Percentiles rank a stretch among this genome's conserved stretches.
Evolutionary conservation across 2,113 vertebrate species (phyloP).

Genomic region (Osmerus mordax): DNA sequence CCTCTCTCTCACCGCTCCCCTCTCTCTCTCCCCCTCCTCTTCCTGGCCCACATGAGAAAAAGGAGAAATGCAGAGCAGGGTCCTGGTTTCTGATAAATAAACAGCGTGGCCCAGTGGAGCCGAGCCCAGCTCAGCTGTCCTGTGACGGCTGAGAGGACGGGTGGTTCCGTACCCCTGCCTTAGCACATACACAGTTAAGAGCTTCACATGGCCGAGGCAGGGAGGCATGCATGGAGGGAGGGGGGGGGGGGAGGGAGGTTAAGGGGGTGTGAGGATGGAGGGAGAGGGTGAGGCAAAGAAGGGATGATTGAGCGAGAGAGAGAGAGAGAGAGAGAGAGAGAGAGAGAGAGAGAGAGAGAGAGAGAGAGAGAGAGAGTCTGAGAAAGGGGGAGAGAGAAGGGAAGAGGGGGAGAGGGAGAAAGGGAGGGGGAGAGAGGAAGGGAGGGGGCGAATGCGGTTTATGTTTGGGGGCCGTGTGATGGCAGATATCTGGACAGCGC

Average conservation of each 20-base stretch:
- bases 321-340: slow-evolving; percentile 1
- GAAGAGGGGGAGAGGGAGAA: slow-evolving; percentile 2
- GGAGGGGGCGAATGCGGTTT: slow-evolving; percentile 44
- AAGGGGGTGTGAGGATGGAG: background rate
- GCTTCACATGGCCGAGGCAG: slow-evolving; percentile 41
- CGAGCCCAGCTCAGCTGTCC: slow-evolving; percentile 40
- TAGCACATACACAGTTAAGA: slow-evolving; percentile 43
- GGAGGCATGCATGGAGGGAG: slow-evolving; percentile 51
- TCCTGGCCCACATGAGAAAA: background rate
- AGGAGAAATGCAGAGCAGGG: slow-evolving; percentile 25
- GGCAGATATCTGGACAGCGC: slow-evolving; percentile 77
- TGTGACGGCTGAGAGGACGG: slow-evolving; percentile 29
- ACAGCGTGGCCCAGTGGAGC: slow-evolving; percentile 35
- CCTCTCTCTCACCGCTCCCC: background rate
- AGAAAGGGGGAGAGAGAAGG: slow-evolving; percentile 16
- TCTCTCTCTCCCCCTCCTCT: slow-evolving; percentile 5
- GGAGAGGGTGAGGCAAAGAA: background rate
- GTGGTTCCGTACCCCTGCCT: slow-evolving; percentile 49
- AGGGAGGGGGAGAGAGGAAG: slow-evolving; percentile 5
- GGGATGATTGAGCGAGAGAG: background rate
- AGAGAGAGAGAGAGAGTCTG: slow-evolving; percentile 14
- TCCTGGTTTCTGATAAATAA: slow-evolving; percentile 53
- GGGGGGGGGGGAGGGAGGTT: slow-evolving; percentile 4
- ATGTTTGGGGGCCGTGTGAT: slow-evolving; percentile 70
- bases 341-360: slow-evolving; percentile 9